These are phyloP conservation scores for Chydorus sphaericus DNA, from an alignment of 2,888 invertebrate genomes.

Conservation along the genomic window DNA sequence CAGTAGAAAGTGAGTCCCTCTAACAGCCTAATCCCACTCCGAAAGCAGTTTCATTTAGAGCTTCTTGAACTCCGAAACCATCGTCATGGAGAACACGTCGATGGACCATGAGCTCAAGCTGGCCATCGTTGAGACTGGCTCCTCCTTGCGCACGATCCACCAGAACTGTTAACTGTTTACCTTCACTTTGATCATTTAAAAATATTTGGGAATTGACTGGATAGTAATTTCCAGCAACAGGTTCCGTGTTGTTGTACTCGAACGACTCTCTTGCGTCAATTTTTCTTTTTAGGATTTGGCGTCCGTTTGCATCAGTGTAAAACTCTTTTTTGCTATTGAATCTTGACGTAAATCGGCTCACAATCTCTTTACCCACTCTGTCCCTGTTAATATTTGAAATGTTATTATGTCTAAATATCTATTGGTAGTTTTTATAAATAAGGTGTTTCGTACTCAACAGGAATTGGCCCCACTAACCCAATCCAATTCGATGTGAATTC, in stretches of 20 bases:
- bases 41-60: slow-evolving; percentile 65
- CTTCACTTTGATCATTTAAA: slow-evolving; percentile 25
- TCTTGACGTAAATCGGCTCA: slow-evolving; percentile 31
- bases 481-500: slow-evolving; percentile 31
- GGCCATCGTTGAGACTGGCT: slow-evolving; percentile 26
- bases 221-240: slow-evolving; percentile 78
- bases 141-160: slow-evolving; percentile 27
- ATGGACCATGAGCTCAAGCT: slow-evolving; percentile 46
- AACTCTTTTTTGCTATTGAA: slow-evolving; percentile 36
- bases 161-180: slow-evolving; percentile 13
- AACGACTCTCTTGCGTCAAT: slow-evolving; percentile 58
- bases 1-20: slow-evolving; percentile 49
- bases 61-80: slow-evolving; percentile 80
- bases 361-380: slow-evolving; percentile 34
- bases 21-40: slow-evolving; percentile 51
- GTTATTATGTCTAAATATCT: too few relatives aligned
- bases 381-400: too few relatives aligned
- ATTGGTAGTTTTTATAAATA: too few relatives aligned
- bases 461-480: slow-evolving; percentile 40
- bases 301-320: slow-evolving; percentile 86
- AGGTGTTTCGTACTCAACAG: slow-evolving; percentile 25
- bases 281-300: slow-evolving; percentile 60
- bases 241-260: slow-evolving; percentile 47
- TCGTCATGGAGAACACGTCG: slow-evolving; percentile 73
- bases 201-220: slow-evolving; percentile 68